Evolutionary conservation across 2,797 vertebrate species (phyloP), one percentile per base, ranked within the genome.

Genomic region (Eulemur mongoz): DNA sequence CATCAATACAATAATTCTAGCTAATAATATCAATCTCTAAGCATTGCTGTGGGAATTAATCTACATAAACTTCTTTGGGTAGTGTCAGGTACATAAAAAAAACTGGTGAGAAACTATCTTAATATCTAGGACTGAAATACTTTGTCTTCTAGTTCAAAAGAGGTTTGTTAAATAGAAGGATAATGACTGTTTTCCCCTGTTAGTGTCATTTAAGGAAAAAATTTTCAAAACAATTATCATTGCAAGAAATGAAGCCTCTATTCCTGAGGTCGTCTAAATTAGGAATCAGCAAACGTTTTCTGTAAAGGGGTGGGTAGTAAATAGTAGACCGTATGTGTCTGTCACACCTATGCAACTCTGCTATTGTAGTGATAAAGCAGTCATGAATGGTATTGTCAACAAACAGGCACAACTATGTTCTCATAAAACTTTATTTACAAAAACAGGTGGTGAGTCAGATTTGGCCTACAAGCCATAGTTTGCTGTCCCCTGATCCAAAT

Each of bases 381-480:
- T 25, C 67, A 38, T 59, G 67, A 27, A 43, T 35, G 5, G 32
- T 72, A 90, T 23, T 20, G 52, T 35, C 30, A 79, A 59, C 11
- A 52, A 48, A 40, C 1, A 1, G 6, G 5, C 23, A 79, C 9
- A 57, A 1, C 9, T 70, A 35, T 40, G 5, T 82, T 89, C 10
- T 18, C 80, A 70, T 69, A 93, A 96, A 92, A 76, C 38, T 76
- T 92, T 61, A 93, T 50, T 67, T 87, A 59, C 3, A 52, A 72
- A 94, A 87, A 17, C 32, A 89, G 38, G 4, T 84, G 14, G 38
- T 70, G 2, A 6, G 35, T 48, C n/a, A 92, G 4, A 85, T 82
- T 23, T 90, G 38, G 4, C 11, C 6, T 43, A 59, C 4, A 78
- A 48, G 2, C 5, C 27, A 76, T 12, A 67, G 13, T 78, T 84